Evolutionary conservation across 2,888 invertebrate genomes (phyloP).

Genomic region (Deilephila porcellus): DNA sequence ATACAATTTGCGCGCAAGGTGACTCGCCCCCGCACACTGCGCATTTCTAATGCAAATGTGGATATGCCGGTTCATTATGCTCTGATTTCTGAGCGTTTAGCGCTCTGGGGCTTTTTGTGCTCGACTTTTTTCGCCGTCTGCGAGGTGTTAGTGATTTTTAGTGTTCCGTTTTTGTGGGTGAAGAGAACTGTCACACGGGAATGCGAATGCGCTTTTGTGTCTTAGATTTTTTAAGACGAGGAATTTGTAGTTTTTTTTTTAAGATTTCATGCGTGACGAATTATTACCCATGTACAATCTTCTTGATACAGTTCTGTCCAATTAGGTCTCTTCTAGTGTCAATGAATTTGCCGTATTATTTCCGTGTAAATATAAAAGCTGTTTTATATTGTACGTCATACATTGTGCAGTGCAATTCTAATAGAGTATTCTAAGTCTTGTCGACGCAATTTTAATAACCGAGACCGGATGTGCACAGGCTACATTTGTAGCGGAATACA

Average conservation of each 20-base stretch:
- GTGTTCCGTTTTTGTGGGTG: background rate
- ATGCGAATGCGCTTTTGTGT: background rate
- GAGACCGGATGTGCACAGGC: no score
- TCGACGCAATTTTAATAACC: no score
- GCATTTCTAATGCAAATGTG: constrained; percentile 71
- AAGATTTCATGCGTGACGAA: no score
- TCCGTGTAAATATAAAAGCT: no score
- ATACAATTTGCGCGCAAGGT: constrained; percentile 71
- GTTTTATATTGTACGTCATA: no score
- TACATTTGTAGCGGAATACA: no score
- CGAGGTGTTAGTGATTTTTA: constrained; percentile 16
- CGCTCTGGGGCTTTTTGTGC: constrained; percentile 48
- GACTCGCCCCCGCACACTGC: constrained; percentile 52
- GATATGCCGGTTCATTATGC: constrained; percentile 73
- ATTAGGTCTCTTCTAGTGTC: no score
- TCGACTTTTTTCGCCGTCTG: constrained; percentile 9
- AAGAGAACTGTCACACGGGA: background rate
- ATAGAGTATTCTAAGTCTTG: no score
- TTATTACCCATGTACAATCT: no score
- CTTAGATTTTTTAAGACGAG: background rate
- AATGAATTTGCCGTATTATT: no score
- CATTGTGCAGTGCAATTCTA: no score
- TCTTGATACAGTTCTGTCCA: no score
- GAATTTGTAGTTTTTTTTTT: background rate
- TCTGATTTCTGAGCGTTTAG: constrained; percentile 74